Evolutionary conservation across 30 jellyfish, hydroid and myxozoan genomes (phyloP), one percentile per base, ranked within the genome.

Genomic region (Aurelia sp.): DNA sequence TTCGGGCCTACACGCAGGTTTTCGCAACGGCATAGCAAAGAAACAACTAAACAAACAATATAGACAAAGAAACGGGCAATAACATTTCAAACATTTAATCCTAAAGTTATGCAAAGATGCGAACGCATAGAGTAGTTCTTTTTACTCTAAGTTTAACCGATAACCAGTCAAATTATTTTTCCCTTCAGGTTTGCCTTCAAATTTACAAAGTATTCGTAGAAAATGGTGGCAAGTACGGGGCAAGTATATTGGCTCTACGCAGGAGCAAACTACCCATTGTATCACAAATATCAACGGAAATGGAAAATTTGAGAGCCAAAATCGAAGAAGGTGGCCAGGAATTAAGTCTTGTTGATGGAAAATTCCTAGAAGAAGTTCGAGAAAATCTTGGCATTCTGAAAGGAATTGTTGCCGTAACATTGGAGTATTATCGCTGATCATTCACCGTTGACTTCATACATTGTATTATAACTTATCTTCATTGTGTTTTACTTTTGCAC

Each of bases 261-360:
- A 60, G 93, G 76, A 70, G 93, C 87, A 22, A 66, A 1, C 77
- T 84, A 40, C 88, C 93, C 20, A 84, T 62, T 24, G 93, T 72
- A 4, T 15, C 84, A 10, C 68, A 60, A 24, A 61, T 84, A 6
- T 72, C 93, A 20, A 48, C 38, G 21, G 93, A 64, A n/a, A 84
- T 84, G 88, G 93, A 84, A 35, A 74, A 72, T 4, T 21, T 84
- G 75, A 72, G 93, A 30, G 87, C 82, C 4, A 84, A 72, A 33
- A 77, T 84, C 4, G 93, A 71, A 63, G 85, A 84, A 63, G 93
- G 93, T 1, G 93, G 93, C 0, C 88, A 73, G 21, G 88, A 72
- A 68, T 48, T 84, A 40, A 84, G 88, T 51, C 48, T 73, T 60
- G 93, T 84, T n/a, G 93, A 84, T 66, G 93, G 93, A 8, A 84